phyloP scores from a whole-genome alignment of 2,113 vertebrate genomes.

The Pavo muticus region DNA sequence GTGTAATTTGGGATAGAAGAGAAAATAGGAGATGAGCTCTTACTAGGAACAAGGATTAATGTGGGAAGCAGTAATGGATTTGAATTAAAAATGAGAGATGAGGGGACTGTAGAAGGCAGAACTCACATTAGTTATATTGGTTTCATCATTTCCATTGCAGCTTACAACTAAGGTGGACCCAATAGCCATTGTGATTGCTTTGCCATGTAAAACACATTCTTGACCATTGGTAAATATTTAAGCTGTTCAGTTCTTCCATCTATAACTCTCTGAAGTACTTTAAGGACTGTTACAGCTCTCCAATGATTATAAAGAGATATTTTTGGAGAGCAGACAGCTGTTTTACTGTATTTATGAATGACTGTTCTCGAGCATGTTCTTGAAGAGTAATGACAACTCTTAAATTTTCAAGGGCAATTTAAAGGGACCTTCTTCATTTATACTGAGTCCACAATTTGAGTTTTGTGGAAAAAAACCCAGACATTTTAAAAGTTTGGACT shows the following conservation, averaged over 20 bases:
- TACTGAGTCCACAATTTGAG: neutral
- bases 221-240: neutral
- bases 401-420: neutral
- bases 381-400: constrained; percentile 16
- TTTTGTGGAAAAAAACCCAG: neutral
- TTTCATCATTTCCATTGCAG: neutral
- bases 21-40: neutral
- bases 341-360: constrained; percentile 30
- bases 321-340: constrained; percentile 29
- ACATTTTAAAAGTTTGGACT: neutral
- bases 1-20: neutral
- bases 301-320: constrained; percentile 31
- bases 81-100: neutral
- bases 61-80: neutral
- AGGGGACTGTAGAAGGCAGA: neutral
- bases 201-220: neutral
- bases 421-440: neutral
- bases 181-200: neutral
- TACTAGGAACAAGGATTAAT: neutral
- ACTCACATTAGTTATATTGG: neutral
- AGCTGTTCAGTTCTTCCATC: constrained; percentile 10
- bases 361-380: constrained; percentile 4
- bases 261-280: constrained; percentile 22
- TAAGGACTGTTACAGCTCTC: neutral
- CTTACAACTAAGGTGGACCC: neutral